Evolutionary conservation across 2,797 vertebrate species (phyloP).

Genomic region (Pseudochirops cupreus): DNA sequence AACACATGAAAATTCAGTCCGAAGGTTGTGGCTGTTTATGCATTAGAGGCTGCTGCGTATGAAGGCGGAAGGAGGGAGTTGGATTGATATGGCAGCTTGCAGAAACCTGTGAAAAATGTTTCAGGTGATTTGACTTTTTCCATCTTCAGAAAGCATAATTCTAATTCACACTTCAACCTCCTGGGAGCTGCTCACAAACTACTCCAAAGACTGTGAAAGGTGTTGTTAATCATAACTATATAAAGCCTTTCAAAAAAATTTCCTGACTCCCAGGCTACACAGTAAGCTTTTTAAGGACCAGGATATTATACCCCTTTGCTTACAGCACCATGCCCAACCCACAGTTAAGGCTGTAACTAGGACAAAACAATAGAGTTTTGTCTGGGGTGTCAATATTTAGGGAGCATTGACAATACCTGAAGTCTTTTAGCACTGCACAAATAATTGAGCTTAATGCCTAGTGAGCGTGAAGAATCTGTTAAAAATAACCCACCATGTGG

Average conservation of each 20-base stretch:
- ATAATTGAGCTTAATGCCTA: not conserved
- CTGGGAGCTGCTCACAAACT: not conserved
- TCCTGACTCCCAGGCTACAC: not conserved
- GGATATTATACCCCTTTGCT: not conserved
- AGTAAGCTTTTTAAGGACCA: not conserved
- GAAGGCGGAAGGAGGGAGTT: not conserved
- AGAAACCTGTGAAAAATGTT: not conserved
- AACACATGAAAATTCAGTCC: fast-evolving
- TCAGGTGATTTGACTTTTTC: not conserved
- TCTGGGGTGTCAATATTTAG: not conserved
- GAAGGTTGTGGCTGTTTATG: not conserved
- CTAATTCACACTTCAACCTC: slow-evolving; percentile 1
- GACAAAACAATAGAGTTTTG: not conserved
- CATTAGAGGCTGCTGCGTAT: fast-evolving
- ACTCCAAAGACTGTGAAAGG: not conserved
- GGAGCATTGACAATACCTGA: not conserved
- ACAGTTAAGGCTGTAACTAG: not conserved
- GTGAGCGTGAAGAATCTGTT: not conserved
- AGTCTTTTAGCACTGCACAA: not conserved
- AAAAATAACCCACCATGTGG: not conserved
- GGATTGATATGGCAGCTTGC: not conserved
- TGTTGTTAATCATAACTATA: not conserved
- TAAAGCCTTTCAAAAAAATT: not conserved
- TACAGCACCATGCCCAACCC: not conserved
- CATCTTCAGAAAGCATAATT: slow-evolving; percentile 27